Conservation (phyloP, 2,888 invertebrate genomes). For the Macaria notata region DNA sequence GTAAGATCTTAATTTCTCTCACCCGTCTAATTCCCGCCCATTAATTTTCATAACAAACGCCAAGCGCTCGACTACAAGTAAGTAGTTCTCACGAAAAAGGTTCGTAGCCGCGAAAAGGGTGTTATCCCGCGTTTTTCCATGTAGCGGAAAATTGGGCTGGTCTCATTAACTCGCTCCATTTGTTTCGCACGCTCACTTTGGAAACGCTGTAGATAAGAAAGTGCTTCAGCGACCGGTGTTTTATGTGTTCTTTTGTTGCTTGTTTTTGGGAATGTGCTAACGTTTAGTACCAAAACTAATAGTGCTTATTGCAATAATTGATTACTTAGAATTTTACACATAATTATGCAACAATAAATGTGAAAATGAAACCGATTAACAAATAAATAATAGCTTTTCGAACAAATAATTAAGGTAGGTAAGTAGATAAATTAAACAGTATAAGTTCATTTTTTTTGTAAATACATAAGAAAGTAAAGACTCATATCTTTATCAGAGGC, state of each 20-base stretch:
- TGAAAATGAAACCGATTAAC: too few relatives aligned
- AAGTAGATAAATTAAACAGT: too few relatives aligned
- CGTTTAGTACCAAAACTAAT: too few relatives aligned
- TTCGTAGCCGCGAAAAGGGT: slow-evolving; percentile 41
- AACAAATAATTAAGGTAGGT: too few relatives aligned
- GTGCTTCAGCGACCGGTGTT: slow-evolving; percentile 7
- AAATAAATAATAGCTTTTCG: too few relatives aligned
- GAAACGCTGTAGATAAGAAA: slow-evolving; percentile 20
- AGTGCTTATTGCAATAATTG: too few relatives aligned
- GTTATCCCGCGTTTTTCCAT: slow-evolving; percentile 37
- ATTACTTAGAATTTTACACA: too few relatives aligned
- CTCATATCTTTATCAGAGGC: too few relatives aligned
- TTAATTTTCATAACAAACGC: slow-evolving; percentile 33
- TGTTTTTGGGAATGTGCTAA: neutral
- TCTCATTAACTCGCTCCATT: slow-evolving; percentile 62
- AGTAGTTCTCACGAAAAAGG: slow-evolving; percentile 36
- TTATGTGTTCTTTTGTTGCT: slow-evolving; percentile 3
- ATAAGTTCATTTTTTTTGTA: too few relatives aligned
- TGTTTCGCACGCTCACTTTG: slow-evolving; percentile 45
- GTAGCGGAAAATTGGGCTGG: slow-evolving; percentile 53
- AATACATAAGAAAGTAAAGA: too few relatives aligned
- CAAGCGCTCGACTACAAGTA: slow-evolving; percentile 13
- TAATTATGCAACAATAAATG: too few relatives aligned
- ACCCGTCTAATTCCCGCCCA: slow-evolving; percentile 15
- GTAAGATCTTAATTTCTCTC: neutral